These are phyloP conservation scores for Cladopsammia gracilis DNA, from an alignment of 64 coral and sea anemone species.

Conservation along the genomic window DNA sequence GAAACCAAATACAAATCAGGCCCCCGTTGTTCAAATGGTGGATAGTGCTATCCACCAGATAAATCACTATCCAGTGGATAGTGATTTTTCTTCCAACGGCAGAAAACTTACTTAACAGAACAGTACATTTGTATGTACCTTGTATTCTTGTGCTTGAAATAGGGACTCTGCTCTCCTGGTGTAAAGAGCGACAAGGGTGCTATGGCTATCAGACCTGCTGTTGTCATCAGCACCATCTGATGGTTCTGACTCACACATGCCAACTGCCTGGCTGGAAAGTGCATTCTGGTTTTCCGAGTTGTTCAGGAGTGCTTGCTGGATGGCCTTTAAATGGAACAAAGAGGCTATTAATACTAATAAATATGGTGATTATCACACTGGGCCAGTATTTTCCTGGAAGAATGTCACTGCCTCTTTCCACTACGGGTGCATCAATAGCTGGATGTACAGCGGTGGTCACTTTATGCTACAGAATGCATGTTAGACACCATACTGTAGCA, in stretches of 20 bases:
- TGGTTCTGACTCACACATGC: background rate
- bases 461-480: too few relatives aligned
- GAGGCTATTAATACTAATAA: background rate
- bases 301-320: background rate
- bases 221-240: constrained; percentile 3
- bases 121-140: constrained; percentile 27
- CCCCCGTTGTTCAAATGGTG: too few relatives aligned
- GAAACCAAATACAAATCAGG: too few relatives aligned
- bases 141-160: constrained; percentile 70
- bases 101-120: background rate
- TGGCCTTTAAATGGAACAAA: background rate
- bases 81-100: too few relatives aligned
- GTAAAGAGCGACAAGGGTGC: constrained; percentile 23
- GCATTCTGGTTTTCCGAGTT: background rate
- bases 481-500: too few relatives aligned
- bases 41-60: too few relatives aligned
- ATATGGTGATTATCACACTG: too few relatives aligned
- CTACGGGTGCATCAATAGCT: too few relatives aligned
- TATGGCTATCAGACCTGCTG: background rate
- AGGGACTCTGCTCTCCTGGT: constrained; percentile 61
- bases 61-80: too few relatives aligned
- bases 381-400: too few relatives aligned
- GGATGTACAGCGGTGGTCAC: too few relatives aligned
- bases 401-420: too few relatives aligned
- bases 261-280: background rate